Evolutionary conservation across 2,888 invertebrate genomes (phyloP).

Genomic region (Chrysolina americana): DNA sequence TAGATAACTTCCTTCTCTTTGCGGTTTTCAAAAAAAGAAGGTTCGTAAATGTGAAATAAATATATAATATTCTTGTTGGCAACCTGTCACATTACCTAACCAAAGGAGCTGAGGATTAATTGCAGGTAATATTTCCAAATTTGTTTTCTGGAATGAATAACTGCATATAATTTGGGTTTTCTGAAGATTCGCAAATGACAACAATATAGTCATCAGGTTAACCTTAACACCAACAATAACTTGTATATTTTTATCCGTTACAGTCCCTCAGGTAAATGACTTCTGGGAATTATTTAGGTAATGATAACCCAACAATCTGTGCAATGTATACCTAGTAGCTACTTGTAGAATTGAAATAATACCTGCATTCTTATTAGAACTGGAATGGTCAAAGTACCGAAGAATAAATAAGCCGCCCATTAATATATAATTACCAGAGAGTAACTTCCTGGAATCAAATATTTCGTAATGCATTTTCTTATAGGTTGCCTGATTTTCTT

Average conservation of each 20-base stretch:
- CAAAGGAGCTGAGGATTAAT: not conserved
- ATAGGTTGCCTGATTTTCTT: no score
- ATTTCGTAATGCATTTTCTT: no score
- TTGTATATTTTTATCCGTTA: not conserved
- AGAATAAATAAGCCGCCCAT: no score
- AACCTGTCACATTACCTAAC: not conserved
- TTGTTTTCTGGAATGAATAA: not conserved
- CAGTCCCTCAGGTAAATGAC: not conserved
- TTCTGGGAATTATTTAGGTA: not conserved
- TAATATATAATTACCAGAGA: no score
- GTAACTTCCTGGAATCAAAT: no score
- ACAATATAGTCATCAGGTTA: slow-evolving; percentile 2
- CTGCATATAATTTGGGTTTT: slow-evolving; percentile 8
- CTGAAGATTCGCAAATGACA: slow-evolving; percentile 12
- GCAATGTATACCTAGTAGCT: not conserved
- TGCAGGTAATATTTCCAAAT: not conserved
- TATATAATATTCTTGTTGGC: no score
- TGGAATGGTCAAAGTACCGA: no score
- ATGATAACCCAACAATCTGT: not conserved
- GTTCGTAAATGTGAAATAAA: no score
- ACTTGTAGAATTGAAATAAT: no score
- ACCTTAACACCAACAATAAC: not conserved
- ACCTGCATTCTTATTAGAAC: no score
- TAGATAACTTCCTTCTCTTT: no score
- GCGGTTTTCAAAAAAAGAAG: no score